Base-by-base conservation (phyloP, 2,113 vertebrate genomes). In the Eclectus roratus region DNA sequence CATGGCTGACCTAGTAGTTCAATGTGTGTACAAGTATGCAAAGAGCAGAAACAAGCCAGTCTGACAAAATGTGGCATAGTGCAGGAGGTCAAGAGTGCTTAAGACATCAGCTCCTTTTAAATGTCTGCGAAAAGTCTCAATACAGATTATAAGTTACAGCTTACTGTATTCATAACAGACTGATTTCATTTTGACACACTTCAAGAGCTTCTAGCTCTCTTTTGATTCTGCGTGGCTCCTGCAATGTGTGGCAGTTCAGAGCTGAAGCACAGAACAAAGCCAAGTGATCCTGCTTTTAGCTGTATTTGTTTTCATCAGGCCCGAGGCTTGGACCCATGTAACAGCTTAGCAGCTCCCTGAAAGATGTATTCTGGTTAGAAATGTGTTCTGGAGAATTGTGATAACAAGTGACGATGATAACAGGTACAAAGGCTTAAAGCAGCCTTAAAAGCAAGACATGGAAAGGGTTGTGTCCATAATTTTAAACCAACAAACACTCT, bases 401-500 rank as follows among this genome's bases (percentile, higher is more conserved):
- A 18, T 47, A 84, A 64, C 20, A 76, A 31, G 12, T 77, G n/a
- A 66, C 21, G 31, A 31, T 2, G 3, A 13, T 11, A 50, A 79
- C 25, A 76, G 11, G 33, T 68, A 44, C 3, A 10, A 87, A 70
- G 25, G 18, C 46, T 73, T 64, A 33, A 89, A 71, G 43, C 18
- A 76, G 47, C 21, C n/a, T 66, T 60, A 50, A n/a, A 53, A 81
- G 78, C 0, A 4, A 89, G 47, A 24, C 25, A n/a, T 43, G 60
- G 44, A 79, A 84, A 70, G 77, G 50, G 33, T 88, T 71, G 23
- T 63, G 74, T 63, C 58, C 76, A 3, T 44, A 68, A 93, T 94
- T 94, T 95, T 91, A 95, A 95, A 96, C 88, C 97, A 97, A 72
- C 44, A 95, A 93, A 63, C 73, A 52, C 95, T 93, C 63, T 68